Base-by-base conservation (phyloP, 2,113 vertebrate species). In the Chlorocebus sabaeus region DNA sequence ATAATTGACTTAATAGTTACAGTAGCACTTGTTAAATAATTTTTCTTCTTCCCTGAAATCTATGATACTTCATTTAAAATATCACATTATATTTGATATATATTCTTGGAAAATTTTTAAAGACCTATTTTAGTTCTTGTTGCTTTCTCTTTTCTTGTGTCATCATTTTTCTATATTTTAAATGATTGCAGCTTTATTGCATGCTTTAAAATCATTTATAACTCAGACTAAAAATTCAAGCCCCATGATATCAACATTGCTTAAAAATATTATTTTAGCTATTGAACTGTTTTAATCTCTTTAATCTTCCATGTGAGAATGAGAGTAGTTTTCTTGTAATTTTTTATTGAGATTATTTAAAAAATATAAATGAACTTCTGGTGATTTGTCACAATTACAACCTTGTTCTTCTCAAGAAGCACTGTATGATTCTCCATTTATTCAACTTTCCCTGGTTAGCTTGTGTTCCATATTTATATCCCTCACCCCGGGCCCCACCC, bases 211-310 rank as follows among this genome's bases (percentile, higher is more conserved):
- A 40, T 72, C 6, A 79, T 50, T 87, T 67, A 68, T 17, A 55
- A 2, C 1, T 73, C 48, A 7, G 6, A 70, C 2, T 55, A 38
- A 48, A 22, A 38, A 2, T 16, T 84, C 43, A 84, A 87, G 3
- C 23, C 10, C 30, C 38, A 79, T 83, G 27, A 57, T 40, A 91
- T 30, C 48, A 93, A 59, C 2, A 2, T 89, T 94, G 14, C 14
- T 92, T 67, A 80, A 75, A 90, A 75, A 64, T 83, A 94, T 38
- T n/a, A 70, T 78, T 96, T 86, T 92, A 90, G 5, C 17, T 84
- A 4, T 48, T 89, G 9, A 70, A 5, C 2, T 67, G 2, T 45
- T 89, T 81, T 89, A 87, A 83, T 5, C 8, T 86, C 25, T 88
- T 13, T 43, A 82, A 45, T 73, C 7, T 94, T 92, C 5, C 6